Evolutionary conservation across 2,797 vertebrate genomes (phyloP), one percentile per base, ranked within the genome.

Genomic region (Xerus rutilus): DNA sequence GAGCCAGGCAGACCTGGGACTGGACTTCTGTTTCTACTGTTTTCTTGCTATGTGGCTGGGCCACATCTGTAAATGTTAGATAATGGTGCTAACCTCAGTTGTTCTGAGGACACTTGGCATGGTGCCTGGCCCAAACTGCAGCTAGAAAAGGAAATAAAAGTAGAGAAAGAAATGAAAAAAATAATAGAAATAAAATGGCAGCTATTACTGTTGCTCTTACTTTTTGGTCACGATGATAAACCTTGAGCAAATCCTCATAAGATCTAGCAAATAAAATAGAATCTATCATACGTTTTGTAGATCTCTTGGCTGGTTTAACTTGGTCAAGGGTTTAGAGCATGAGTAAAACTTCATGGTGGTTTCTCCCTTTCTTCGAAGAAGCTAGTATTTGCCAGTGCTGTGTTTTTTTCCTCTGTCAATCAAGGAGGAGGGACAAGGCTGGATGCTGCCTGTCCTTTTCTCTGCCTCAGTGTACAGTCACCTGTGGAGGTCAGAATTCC

Each of bases 361-460:
- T 47, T 73, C 65, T 92, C 52, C 45, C 69, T 93, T 95, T 49
- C 65, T 90, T 88, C 86, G 54, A 43, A 76, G 62, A 76, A 32
- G 15, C 65, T 62, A 70, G 4, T 65, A 14, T 20, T 45, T 73
- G 11, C 54, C 7, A 20, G 47, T 8, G 11, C 39, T 77, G 4
- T 18, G 5, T 59, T 14, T 21, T 52, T 85, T 65, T 13, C 30
- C 65, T 15, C 28, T 49, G 14, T 18, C 13, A n/a, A 20, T 23
- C 25, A 13, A 32, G 28, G 30, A 82, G 35, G 39, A 21, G 35
- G 39, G 67, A 0, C 59, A 43, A 25, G 39, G 32, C 49, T 81
- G 54, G 32, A 25, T 30, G 35, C 35, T 76, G 5, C 67, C 5
- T 21, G 4, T 25, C 45, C 15, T 6, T 70, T 83, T 13, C 35